Percentiles rank a stretch among this genome's conserved stretches.
These are phyloP conservation scores for Drosophila tripunctata DNA, from an alignment of 2,888 invertebrate genomes.

Conservation along the genomic window DNA sequence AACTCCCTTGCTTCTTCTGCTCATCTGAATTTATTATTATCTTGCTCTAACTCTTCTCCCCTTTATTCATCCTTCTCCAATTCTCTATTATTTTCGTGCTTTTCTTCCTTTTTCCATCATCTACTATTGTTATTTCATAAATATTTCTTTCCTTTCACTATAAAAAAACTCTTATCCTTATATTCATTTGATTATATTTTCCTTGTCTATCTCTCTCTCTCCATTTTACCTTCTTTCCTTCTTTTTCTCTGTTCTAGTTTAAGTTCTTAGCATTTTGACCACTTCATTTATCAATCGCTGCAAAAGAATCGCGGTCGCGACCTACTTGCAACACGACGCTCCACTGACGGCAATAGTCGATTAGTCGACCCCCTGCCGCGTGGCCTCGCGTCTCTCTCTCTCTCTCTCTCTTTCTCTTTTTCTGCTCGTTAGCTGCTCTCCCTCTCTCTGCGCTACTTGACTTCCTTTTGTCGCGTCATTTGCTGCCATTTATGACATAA, in stretches of 20 bases:
- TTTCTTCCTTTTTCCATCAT: no score
- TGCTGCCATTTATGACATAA: conserved; percentile 54
- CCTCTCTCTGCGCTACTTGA: conserved; percentile 5
- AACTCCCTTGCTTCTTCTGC: no score
- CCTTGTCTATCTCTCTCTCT: not conserved
- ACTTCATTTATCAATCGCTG: conserved; percentile 24
- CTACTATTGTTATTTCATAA: no score
- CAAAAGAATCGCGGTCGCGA: conserved; percentile 11
- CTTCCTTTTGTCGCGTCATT: conserved; percentile 36
- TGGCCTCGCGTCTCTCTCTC: not conserved
- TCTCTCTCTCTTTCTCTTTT: not conserved
- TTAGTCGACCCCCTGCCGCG: conserved; percentile 16
- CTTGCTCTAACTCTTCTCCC: no score
- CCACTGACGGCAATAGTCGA: conserved; percentile 21
- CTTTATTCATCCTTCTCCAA: no score
- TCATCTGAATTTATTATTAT: no score
- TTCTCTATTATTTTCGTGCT: no score
- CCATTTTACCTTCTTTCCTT: not conserved
- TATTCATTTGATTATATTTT: no score
- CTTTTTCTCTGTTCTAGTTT: conserved; percentile 34
- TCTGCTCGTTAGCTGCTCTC: not conserved
- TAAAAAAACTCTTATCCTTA: no score
- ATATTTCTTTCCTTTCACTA: not conserved
- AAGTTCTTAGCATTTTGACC: conserved; percentile 25
- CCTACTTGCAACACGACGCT: conserved; percentile 30